These are phyloP conservation scores for Achroia grisella DNA, from an alignment of 1,140 invertebrate species.

Conservation along the genomic window DNA sequence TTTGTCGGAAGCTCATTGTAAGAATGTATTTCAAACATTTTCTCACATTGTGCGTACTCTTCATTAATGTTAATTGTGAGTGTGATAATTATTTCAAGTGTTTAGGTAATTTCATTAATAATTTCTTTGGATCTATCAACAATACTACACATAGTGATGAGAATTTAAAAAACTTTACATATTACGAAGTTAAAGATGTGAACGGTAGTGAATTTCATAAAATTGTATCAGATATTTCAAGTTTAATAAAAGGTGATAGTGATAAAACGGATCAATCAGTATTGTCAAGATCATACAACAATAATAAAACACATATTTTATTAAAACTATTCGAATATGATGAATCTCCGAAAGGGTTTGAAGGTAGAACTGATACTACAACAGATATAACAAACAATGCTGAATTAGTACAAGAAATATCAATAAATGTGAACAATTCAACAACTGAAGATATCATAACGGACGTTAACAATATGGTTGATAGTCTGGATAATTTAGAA, in stretches of 20 bases:
- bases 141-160: background rate
- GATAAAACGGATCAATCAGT: no score
- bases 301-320: no score
- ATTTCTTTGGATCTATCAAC: conserved; percentile 6
- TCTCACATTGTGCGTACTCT: conserved; percentile 10
- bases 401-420: no score
- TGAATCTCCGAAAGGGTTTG: background rate
- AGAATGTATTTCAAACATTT: conserved; percentile 12
- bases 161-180: background rate
- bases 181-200: conserved; percentile 14
- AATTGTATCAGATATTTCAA: conserved; percentile 25
- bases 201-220: conserved; percentile 18
- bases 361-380: no score
- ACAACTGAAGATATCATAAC: background rate
- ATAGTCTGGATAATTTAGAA: background rate
- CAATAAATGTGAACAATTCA: conserved; percentile 7
- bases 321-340: conserved; percentile 32
- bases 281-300: no score
- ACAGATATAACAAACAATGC: no score
- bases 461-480: background rate
- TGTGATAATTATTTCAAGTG: conserved; percentile 17
- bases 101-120: conserved; percentile 9
- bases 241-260: conserved; percentile 22
- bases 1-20: background rate
- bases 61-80: conserved; percentile 8